Conservation (phyloP, 2,113 vertebrate species). For the Eudorcas thomsonii region DNA sequence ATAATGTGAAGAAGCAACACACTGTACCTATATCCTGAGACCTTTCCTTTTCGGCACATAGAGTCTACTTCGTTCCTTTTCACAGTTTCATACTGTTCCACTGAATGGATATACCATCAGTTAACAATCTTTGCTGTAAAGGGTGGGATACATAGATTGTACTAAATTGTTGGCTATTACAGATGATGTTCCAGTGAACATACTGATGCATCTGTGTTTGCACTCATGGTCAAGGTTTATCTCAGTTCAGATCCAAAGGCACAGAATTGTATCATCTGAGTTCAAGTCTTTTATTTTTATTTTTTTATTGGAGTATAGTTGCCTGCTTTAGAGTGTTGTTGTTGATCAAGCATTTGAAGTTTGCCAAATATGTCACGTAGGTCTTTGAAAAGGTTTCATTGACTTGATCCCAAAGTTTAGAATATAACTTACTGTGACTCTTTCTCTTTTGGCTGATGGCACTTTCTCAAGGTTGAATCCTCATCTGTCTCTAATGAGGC, state of each 20-base stretch:
- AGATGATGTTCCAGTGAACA: not conserved
- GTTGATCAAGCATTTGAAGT: not conserved
- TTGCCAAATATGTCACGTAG: not conserved
- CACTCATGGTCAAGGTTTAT: not conserved
- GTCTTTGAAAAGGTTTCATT: not conserved
- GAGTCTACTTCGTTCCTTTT: not conserved
- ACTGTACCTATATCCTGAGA: not conserved
- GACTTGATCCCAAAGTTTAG: not conserved
- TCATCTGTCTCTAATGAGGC: not conserved
- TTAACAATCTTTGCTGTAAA: not conserved
- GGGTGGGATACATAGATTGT: not conserved
- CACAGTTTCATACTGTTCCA: accelerated
- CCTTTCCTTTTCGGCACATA: not conserved
- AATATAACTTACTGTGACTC: not conserved
- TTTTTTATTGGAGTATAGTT: not conserved
- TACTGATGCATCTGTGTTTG: accelerated
- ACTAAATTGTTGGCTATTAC: not conserved
- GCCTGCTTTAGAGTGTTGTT: not conserved
- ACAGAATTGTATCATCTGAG: not conserved
- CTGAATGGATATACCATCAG: not conserved
- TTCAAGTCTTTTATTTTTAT: not conserved
- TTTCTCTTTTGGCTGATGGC: not conserved
- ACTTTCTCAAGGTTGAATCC: not conserved
- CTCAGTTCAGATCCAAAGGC: not conserved
- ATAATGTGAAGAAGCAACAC: too few species aligned